These are phyloP conservation scores for Orchesella flavescens DNA, from an alignment of 2,888 invertebrate species.

Conservation along the genomic window DNA sequence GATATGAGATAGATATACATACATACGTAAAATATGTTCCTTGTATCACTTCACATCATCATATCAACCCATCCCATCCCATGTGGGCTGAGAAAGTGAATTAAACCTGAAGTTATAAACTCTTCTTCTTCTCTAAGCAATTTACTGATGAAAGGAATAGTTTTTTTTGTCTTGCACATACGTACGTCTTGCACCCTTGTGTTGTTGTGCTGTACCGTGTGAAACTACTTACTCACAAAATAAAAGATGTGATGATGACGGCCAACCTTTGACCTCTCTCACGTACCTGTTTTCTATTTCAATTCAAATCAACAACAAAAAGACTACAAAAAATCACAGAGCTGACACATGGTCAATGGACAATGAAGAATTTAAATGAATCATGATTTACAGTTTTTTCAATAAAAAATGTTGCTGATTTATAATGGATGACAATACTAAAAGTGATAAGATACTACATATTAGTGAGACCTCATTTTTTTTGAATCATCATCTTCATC, in stretches of 20 bases:
- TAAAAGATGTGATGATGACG: neutral
- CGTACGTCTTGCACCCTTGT: neutral
- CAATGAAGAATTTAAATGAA: too few relatives aligned
- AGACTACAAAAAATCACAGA: neutral
- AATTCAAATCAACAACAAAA: neutral
- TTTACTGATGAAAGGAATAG: neutral
- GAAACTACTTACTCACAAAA: constrained; percentile 2
- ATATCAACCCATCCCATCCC: too few relatives aligned
- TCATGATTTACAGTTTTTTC: too few relatives aligned
- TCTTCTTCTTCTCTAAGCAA: neutral
- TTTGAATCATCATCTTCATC: too few relatives aligned
- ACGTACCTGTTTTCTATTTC: constrained; percentile 54
- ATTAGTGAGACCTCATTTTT: too few relatives aligned
- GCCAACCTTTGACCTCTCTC: constrained; percentile 70
- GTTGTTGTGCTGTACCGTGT: neutral
- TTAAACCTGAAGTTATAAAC: neutral
- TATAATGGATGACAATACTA: neutral
- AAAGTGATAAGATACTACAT: too few relatives aligned
- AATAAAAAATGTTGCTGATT: neutral
- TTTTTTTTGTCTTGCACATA: constrained; percentile 1
- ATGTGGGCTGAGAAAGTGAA: constrained; percentile 26
- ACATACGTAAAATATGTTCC: too few relatives aligned
- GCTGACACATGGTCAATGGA: too few relatives aligned
- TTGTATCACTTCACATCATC: neutral
- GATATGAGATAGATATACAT: neutral